Percentiles rank a stretch among this genome's conserved stretches.
These are phyloP conservation scores for Drosophila imparisetae DNA, from an alignment of 2,888 invertebrate genomes.

Conservation along the genomic window DNA sequence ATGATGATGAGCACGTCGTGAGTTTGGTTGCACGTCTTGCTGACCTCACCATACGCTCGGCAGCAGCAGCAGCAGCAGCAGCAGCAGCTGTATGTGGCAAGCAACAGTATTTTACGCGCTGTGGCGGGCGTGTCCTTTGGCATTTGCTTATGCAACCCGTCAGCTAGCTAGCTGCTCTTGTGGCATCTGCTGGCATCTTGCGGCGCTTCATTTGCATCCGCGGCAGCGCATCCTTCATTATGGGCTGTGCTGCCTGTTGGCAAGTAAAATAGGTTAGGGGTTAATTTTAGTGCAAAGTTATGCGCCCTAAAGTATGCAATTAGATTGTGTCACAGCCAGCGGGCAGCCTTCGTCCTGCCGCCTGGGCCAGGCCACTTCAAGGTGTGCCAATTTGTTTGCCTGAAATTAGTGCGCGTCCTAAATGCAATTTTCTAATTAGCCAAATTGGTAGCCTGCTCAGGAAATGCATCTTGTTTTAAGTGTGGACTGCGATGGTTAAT, in stretches of 20 bases:
- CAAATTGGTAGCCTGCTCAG: conserved; percentile 39
- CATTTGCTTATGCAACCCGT: conserved; percentile 55
- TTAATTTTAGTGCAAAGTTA: conserved; percentile 82
- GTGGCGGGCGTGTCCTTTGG: conserved; percentile 76
- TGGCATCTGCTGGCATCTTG: conserved; percentile 49
- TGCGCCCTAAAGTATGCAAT: conserved; percentile 79
- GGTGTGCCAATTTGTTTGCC: conserved; percentile 68
- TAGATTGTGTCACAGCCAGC: conserved; percentile 70
- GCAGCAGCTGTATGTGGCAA: conserved; percentile 18
- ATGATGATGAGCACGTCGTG: conserved; percentile 3
- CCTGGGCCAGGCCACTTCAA: conserved; percentile 2
- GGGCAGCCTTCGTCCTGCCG: conserved; percentile 34
- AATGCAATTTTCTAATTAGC: conserved; percentile 79
- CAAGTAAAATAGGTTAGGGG: conserved; percentile 77
- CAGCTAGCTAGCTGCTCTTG: conserved; percentile 25
- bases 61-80: conserved; percentile 1
- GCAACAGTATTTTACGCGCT: conserved; percentile 56
- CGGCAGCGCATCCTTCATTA: conserved; percentile 69
- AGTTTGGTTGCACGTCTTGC: conserved; percentile 12
- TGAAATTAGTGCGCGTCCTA: conserved; percentile 66
- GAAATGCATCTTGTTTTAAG: not conserved
- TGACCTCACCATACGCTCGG: conserved; percentile 35
- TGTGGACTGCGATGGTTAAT: not conserved
- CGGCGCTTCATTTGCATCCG: conserved; percentile 76
- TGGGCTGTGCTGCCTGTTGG: conserved; percentile 48